phyloP scores from a whole-genome alignment of 2,113 vertebrate species.

The Orthonyx spaldingii region DNA sequence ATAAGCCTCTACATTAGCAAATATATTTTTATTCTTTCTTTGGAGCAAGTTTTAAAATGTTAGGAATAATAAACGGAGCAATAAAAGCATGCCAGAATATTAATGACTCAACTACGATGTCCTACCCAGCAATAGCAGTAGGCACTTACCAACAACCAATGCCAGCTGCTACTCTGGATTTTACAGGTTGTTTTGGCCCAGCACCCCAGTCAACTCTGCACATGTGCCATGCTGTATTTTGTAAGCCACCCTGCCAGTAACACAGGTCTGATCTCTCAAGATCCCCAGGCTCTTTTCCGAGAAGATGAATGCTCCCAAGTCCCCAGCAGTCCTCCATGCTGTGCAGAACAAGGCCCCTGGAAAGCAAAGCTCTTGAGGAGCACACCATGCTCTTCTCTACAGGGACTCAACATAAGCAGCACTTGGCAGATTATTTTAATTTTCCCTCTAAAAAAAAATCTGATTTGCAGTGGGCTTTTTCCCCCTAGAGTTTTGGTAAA shows the following conservation, averaged over 20 bases:
- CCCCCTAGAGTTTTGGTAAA: background rate
- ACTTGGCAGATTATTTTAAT: constrained; percentile 25
- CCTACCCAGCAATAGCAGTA: background rate
- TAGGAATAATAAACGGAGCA: background rate
- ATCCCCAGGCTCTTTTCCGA: background rate
- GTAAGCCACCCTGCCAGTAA: background rate
- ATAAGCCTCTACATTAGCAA: background rate
- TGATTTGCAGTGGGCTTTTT: background rate
- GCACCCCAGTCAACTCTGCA: background rate
- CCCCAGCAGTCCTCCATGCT: background rate
- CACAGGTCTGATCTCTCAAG: background rate
- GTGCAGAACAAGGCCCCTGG: background rate
- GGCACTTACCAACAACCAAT: background rate
- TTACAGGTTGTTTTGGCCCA: background rate
- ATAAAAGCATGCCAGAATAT: background rate
- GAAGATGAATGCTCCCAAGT: background rate
- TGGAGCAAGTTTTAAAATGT: background rate
- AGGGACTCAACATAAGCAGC: background rate
- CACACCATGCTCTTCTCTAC: background rate
- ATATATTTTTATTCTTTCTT: background rate
- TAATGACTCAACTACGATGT: background rate
- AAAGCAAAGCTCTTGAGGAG: background rate
- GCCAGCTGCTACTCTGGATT: background rate
- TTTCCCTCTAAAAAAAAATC: background rate
- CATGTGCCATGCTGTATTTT: background rate